Base-by-base conservation (phyloP, 1,140 invertebrate genomes). In the Tachypleus tridentatus region DNA sequence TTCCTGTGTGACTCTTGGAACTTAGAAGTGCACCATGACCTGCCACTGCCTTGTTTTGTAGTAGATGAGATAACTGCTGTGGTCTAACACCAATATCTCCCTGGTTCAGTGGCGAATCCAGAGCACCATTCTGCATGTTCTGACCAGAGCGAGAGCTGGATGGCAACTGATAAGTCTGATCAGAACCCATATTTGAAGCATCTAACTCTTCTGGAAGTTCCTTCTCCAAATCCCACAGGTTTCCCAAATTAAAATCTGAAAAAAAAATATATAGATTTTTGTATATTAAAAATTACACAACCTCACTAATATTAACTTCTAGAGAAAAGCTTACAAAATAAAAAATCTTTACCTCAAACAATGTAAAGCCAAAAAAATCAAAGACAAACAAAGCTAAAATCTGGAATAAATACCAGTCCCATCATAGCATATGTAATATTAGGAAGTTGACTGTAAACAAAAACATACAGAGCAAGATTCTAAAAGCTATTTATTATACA, bases 201-300 rank as follows among this genome's bases (percentile, higher is more conserved):
- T 93, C 87, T 62, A 96, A 79, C 78, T 95, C 93, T 81, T 95
- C 91, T 52, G 92, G 92, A 66, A 96, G 83, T 78, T 93, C 88
- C 79, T 92, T 91, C 80, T 93, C 90, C 76, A 93, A 81, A 79
- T 89, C 86, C 64, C 62, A 64, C 73, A 84, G 83, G 79, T 86
- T 87, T 65, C 86, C 84, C 75, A 89, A 83, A 4, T 49, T 48
- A 69, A 84, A 80, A 80, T 88, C 86, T 84, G 76, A 56, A 72
- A 67, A 61, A 58, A 64, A 29, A 1, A 29, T 29, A 29, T 29
- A 29, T 29, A 29, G 2, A 29, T 29, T 29, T 29, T 29, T 29
- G 29, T 29, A 29, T 29, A 2, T 29, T 29, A 29, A 29, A 29
- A 29, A 29, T 29, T 29, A 29, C 29, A 29, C 29, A 29, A 29